Percentiles rank a stretch among this genome's conserved stretches.
These are phyloP conservation scores for Setophaga coronata DNA, from an alignment of 2,113 vertebrate genomes.

Conservation along the genomic window DNA sequence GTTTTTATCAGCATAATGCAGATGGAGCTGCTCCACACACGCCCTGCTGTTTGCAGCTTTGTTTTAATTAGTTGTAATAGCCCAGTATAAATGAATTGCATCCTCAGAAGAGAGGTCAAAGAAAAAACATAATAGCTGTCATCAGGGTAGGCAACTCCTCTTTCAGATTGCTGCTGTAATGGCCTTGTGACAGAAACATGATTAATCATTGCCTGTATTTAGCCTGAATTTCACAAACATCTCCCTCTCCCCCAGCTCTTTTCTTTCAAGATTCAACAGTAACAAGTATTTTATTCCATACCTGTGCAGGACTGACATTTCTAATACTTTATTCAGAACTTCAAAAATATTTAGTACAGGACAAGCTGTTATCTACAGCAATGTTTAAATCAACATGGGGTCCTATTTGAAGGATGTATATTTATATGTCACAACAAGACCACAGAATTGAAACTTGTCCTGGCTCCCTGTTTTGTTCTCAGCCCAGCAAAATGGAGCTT, in stretches of 20 bases:
- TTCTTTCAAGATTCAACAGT: not conserved
- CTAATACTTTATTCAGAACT: not conserved
- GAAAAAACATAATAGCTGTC: not conserved
- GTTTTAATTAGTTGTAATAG: not conserved
- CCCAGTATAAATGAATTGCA: not conserved
- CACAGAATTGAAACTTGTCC: not conserved
- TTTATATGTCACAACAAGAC: not conserved
- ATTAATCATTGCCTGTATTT: not conserved
- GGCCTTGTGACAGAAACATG: not conserved
- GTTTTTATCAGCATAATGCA: fast-evolving
- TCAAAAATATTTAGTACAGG: not conserved
- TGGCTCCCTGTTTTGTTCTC: not conserved
- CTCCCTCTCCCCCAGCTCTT: not conserved
- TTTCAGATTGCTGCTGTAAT: not conserved
- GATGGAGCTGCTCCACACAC: not conserved
- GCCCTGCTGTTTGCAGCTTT: not conserved
- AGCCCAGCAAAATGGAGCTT: not conserved
- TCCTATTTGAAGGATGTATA: not conserved
- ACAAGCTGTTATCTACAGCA: not conserved
- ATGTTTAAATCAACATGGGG: not conserved
- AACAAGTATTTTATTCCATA: not conserved
- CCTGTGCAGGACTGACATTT: not conserved
- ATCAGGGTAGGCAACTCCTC: not conserved
- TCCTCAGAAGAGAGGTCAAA: not conserved
- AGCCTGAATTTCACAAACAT: not conserved